Evolutionary conservation across 2,888 invertebrate genomes (phyloP).

Genomic region (Rhyacophila evoluta): DNA sequence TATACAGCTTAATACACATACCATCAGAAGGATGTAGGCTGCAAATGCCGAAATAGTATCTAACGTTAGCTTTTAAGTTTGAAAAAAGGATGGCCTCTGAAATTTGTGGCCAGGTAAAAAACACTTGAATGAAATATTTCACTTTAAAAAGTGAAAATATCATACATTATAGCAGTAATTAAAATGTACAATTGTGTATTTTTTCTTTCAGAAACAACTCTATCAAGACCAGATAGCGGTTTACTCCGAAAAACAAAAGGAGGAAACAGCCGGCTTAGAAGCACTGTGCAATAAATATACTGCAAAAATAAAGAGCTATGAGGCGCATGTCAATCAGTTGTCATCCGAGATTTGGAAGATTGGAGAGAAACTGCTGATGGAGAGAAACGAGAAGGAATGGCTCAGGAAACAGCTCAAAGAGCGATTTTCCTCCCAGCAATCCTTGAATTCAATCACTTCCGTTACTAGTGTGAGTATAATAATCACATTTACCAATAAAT

Average conservation of each 20-base stretch:
- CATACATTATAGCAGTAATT: no score
- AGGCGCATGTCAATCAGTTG: conserved; percentile 61
- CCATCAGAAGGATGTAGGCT: no score
- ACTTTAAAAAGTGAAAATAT: no score
- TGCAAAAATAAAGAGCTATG: conserved; percentile 64
- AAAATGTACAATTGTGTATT: no score
- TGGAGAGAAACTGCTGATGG: conserved; percentile 71
- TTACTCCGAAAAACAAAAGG: conserved; percentile 67
- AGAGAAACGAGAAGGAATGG: conserved; percentile 71
- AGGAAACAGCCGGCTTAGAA: conserved; percentile 67
- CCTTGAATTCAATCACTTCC: conserved; percentile 47
- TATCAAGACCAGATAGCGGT: conserved; percentile 74
- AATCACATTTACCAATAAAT: background rate
- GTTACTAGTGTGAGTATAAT: conserved; percentile 43
- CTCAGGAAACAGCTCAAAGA: conserved; percentile 60
- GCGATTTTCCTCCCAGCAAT: conserved; percentile 42
- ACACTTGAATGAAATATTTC: no score
- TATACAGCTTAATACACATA: no score
- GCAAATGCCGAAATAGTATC: no score
- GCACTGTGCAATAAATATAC: conserved; percentile 69
- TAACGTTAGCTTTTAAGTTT: no score
- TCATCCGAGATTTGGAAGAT: conserved; percentile 73
- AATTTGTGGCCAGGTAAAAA: no score
- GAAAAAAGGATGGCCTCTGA: no score
- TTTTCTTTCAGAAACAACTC: conserved; percentile 73